Evolutionary conservation across 2,888 invertebrate genomes (phyloP).

Genomic region (Yponomeuta cagnagella): DNA sequence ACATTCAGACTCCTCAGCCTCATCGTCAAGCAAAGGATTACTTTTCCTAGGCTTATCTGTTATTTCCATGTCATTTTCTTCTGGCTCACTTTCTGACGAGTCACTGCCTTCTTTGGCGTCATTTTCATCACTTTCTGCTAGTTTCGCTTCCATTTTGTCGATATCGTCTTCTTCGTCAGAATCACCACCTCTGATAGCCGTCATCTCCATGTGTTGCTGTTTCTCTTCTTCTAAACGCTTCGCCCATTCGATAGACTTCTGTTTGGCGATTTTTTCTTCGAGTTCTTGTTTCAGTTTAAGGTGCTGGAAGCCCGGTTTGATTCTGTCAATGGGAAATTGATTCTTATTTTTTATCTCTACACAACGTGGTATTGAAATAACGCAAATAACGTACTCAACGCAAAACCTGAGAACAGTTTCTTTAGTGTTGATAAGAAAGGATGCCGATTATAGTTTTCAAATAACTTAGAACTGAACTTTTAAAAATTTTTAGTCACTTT

Average conservation of each 20-base stretch:
- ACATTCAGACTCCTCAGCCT: constrained; percentile 69
- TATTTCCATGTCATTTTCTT: constrained; percentile 48
- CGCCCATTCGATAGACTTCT: constrained; percentile 81
- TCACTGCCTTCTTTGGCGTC: constrained; percentile 44
- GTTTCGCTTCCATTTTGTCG: constrained; percentile 56
- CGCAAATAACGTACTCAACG: too few species aligned
- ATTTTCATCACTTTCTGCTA: constrained; percentile 46
- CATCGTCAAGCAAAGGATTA: constrained; percentile 61
- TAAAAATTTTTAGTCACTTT: too few species aligned
- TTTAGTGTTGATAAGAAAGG: too few species aligned
- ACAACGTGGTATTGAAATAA: too few species aligned
- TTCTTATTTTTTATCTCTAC: too few species aligned
- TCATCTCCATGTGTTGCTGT: constrained; percentile 56
- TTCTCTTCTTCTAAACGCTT: constrained; percentile 75
- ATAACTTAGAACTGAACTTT: too few species aligned
- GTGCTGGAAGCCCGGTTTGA: constrained; percentile 82
- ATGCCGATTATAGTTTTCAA: too few species aligned
- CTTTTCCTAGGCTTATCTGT: constrained; percentile 55
- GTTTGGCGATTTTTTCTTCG: constrained; percentile 81
- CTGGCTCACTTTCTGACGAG: constrained; percentile 66
- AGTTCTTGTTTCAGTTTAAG: constrained; percentile 82
- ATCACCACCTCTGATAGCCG: constrained; percentile 39
- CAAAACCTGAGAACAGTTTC: too few species aligned
- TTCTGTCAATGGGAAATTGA: constrained; percentile 36
- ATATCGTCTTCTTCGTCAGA: constrained; percentile 42